Percentiles rank a stretch among this genome's conserved stretches.
phyloP scores from a whole-genome alignment of 2,888 invertebrate genomes.

The Zele albiditarsus region DNA sequence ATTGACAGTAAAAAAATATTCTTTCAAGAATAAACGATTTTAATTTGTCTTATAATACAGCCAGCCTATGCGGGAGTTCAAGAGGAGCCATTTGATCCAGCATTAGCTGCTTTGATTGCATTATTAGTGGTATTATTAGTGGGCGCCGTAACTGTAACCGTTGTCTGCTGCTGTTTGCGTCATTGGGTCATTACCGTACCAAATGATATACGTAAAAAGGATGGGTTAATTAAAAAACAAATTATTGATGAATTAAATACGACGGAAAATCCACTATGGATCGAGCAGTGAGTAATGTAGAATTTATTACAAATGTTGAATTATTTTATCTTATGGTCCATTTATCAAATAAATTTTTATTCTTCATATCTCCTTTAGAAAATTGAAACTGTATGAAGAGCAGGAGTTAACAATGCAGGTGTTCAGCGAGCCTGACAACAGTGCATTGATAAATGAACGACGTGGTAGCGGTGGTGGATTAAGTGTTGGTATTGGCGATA shows the following conservation, averaged over 20 bases:
- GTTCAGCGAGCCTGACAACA: conserved; percentile 83
- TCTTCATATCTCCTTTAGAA: conserved; percentile 73
- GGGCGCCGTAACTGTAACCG: conserved; percentile 88
- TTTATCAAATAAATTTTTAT: background rate
- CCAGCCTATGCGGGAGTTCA: conserved; percentile 80
- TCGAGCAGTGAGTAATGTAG: conserved; percentile 83
- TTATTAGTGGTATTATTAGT: conserved; percentile 88
- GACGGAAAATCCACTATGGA: conserved; percentile 94
- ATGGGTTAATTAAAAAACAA: conserved; percentile 87
- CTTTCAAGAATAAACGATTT: background rate
- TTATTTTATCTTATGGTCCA: background rate
- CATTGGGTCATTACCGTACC: conserved; percentile 90
- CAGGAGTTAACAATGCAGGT: conserved; percentile 96
- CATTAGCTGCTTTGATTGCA: conserved; percentile 89
- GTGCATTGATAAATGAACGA: conserved; percentile 74
- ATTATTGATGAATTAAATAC: conserved; percentile 90
- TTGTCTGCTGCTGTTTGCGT: conserved; percentile 90
- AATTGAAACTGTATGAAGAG: conserved; percentile 91
- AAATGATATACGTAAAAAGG: conserved; percentile 87
- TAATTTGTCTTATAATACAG: conserved; percentile 52
- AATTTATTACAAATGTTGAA: conserved; percentile 17
- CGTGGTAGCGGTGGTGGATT: conserved; percentile 75
- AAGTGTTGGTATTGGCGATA: conserved; percentile 71
- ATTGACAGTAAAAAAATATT: too few relatives aligned
- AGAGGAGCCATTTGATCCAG: conserved; percentile 88